Base-by-base conservation (phyloP, 1,140 invertebrate genomes). In the Elysia chlorotica region DNA sequence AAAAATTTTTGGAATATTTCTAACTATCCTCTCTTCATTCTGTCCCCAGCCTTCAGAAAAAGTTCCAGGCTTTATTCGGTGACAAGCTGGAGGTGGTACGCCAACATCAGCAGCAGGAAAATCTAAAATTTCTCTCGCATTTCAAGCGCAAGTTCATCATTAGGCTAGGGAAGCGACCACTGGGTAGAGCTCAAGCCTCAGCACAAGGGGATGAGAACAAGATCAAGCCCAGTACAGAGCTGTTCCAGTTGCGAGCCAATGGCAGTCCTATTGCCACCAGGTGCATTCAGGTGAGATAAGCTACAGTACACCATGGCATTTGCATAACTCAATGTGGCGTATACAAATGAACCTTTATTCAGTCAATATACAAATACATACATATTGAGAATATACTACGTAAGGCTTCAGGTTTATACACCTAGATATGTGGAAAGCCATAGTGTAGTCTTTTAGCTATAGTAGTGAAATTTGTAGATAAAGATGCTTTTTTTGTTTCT, bases 101-200 rank as follows among this genome's bases (percentile, higher is more conserved):
- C 61, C 98, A 96, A n/a, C 95, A 98, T 87, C 96, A 91, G 79
- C 98, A 99, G 86, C 97, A 99, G 88, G 98, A 99, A 88, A 99
- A 97, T 88, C 91, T 98, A 30, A 99, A 99, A 88, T 99, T 99
- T 85, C 92, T 99, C 89, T 94, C 97, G 0, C 97, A 99, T 87
- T 99, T 99, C 87, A 95, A 98, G 83, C 89, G 93, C 68, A 94
- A 96, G 84, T 98, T 99, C 87, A 92, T 99, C 21, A 98, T 99
- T 61, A 93, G 94, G 78, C 91, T 92, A 74, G 98, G 97, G 36
- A 96, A 95, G 85, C 89, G 96, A 68, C 81, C 79, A 6, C 75
- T 75, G 28, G 56, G 30, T 23, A 61, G 75, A 31, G 76, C 82
- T n/a, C n/a, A n/a, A n/a, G n/a, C n/a, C n/a, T 74, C 77, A 33